These are phyloP conservation scores for Spea hammondii DNA, from an alignment of 2,797 vertebrate species.

Conservation along the genomic window DNA sequence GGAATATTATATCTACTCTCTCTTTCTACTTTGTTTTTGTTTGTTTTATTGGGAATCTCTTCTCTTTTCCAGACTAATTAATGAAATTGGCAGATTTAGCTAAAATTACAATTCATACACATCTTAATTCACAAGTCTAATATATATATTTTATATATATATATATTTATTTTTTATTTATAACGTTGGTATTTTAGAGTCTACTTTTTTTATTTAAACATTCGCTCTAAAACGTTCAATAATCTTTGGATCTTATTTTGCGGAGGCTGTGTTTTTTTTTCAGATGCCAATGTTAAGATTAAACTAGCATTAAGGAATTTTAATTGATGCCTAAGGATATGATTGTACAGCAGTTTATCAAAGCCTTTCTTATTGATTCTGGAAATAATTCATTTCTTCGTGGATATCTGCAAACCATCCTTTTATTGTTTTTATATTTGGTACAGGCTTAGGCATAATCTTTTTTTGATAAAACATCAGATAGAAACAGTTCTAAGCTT, in stretches of 20 bases:
- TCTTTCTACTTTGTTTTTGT: too few species aligned
- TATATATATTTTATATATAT: too few species aligned
- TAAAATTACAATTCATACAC: too few species aligned
- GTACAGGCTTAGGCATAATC: conserved; percentile 44
- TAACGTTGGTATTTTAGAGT: not conserved
- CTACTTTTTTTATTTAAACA: conserved; percentile 2
- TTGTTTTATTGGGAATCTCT: too few species aligned
- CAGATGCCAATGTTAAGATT: conserved; percentile 43
- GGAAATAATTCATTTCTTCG: conserved; percentile 49
- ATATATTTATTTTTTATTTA: not conserved
- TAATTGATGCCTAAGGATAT: conserved; percentile 45
- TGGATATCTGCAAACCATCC: conserved; percentile 39
- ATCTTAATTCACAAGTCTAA: too few species aligned
- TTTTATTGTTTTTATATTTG: conserved; percentile 48
- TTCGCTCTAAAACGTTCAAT: conserved; percentile 22
- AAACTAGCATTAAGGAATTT: conserved; percentile 44
- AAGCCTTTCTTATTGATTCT: conserved; percentile 47
- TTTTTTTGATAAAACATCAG: conserved; percentile 51
- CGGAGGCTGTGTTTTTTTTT: conserved; percentile 8
- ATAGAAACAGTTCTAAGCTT: conserved; percentile 12
- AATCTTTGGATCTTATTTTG: conserved; percentile 20
- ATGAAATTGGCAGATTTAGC: too few species aligned
- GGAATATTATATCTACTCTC: too few species aligned
- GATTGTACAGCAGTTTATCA: conserved; percentile 43
- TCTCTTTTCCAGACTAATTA: too few species aligned